Conservation (phyloP, 2,888 invertebrate genomes). For the Volucella inflata region DNA sequence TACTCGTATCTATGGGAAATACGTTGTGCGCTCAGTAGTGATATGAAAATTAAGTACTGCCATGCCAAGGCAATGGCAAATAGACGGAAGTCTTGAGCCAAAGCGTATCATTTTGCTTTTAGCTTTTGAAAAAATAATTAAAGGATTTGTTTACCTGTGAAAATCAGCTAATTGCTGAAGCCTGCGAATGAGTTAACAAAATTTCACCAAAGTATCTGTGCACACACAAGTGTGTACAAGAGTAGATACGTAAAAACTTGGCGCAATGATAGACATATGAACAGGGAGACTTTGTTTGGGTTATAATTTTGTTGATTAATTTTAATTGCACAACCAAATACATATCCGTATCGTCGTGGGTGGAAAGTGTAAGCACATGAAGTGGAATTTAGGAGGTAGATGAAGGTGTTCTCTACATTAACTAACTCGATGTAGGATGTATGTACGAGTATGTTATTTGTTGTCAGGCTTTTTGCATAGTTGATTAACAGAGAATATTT, state of each 20-base stretch:
- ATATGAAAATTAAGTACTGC: conserved; percentile 48
- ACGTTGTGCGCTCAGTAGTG: conserved; percentile 4
- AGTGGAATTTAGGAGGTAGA: background rate
- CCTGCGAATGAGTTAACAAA: conserved; percentile 16
- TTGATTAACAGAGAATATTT: too few relatives aligned
- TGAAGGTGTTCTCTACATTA: background rate
- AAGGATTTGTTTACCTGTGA: conserved; percentile 61
- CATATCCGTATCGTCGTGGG: too few relatives aligned
- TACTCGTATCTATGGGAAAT: background rate
- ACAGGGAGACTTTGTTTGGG: background rate
- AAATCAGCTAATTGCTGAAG: conserved; percentile 47
- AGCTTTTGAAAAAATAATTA: conserved; percentile 37
- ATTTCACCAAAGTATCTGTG: background rate
- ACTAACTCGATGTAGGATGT: background rate
- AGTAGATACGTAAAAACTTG: too few relatives aligned
- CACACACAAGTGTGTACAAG: conserved; percentile 1
- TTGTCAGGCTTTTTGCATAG: too few relatives aligned
- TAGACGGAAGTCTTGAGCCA: background rate
- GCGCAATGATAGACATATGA: background rate
- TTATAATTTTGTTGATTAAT: conserved; percentile 29
- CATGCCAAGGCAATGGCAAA: background rate
- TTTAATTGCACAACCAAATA: conserved; percentile 12
- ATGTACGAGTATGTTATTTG: too few relatives aligned
- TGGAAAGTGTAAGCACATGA: background rate
- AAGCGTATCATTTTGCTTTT: background rate